Percentiles rank a stretch among this genome's conserved stretches.
phyloP scores from a whole-genome alignment of 2,113 vertebrate genomes.

The Campylorhamphus procurvoides region DNA sequence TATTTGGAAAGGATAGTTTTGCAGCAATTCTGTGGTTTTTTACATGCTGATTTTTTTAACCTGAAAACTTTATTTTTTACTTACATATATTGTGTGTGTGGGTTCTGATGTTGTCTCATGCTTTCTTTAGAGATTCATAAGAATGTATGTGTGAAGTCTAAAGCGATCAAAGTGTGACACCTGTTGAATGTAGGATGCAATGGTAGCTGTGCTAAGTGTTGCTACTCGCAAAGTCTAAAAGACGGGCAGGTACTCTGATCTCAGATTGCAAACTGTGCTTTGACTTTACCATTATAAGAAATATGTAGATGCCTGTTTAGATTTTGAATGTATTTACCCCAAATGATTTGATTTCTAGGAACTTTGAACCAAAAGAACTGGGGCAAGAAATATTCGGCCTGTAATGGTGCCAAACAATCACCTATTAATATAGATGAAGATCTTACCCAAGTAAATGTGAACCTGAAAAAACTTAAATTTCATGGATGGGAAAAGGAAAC shows the following conservation, averaged over 20 bases:
- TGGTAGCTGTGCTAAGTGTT: neutral
- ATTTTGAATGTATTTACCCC: neutral
- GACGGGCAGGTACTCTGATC: neutral
- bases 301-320: neutral
- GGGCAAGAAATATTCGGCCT: conserved; percentile 93
- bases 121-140: neutral
- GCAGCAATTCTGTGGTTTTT: neutral
- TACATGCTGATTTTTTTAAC: neutral
- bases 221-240: neutral
- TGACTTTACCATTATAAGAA: neutral
- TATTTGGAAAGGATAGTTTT: neutral
- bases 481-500: conserved; percentile 87
- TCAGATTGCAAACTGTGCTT: neutral
- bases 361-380: conserved; percentile 94
- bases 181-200: neutral
- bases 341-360: conserved; percentile 74
- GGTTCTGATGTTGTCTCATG: neutral
- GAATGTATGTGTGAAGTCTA: neutral
- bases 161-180: neutral
- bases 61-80: neutral
- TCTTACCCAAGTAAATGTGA: conserved; percentile 90
- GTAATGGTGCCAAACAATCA: conserved; percentile 93
- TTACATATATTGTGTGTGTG: neutral
- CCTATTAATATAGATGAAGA: conserved; percentile 95
- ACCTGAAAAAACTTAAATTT: conserved; percentile 89